Percentiles rank a stretch among this genome's conserved stretches.
These are phyloP conservation scores for Cheilosia impressa DNA, from an alignment of 2,888 invertebrate genomes.

Conservation along the genomic window DNA sequence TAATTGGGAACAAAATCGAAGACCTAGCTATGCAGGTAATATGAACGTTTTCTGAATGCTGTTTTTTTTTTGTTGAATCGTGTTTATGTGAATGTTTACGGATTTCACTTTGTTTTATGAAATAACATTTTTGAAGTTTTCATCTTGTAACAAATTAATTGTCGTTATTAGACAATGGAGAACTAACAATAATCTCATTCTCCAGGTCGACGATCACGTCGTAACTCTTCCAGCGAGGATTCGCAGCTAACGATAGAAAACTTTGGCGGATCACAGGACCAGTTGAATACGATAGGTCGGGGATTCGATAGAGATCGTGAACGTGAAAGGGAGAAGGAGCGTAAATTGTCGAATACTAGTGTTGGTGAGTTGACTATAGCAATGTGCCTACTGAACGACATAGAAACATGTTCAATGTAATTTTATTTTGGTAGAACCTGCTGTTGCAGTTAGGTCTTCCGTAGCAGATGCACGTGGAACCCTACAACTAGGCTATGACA, in stretches of 20 bases:
- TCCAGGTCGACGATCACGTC: constrained; percentile 91
- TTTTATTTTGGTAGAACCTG: constrained; percentile 84
- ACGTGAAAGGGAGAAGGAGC: constrained; percentile 84
- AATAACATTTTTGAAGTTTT: neutral
- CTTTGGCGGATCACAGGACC: constrained; percentile 96
- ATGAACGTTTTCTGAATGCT: constrained; percentile 46
- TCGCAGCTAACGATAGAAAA: constrained; percentile 96
- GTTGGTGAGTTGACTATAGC: constrained; percentile 77
- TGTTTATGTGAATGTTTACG: constrained; percentile 36
- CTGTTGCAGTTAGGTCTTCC: constrained; percentile 89
- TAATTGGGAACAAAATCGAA: constrained; percentile 90
- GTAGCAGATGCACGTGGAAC: constrained; percentile 90
- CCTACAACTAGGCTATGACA: constrained; percentile 88
- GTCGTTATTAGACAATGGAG: neutral
- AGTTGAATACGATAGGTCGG: constrained; percentile 92
- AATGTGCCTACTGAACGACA: neutral
- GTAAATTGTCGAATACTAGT: constrained; percentile 84
- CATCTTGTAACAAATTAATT: neutral
- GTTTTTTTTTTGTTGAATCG: constrained; percentile 15
- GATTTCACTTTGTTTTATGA: constrained; percentile 21
- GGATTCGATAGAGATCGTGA: constrained; percentile 88
- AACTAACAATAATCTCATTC: constrained; percentile 80
- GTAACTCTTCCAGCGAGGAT: constrained; percentile 93
- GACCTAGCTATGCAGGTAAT: constrained; percentile 89
- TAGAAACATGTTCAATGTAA: neutral